Evolutionary conservation across 2,113 vertebrate species (phyloP), one percentile per base, ranked within the genome.

Genomic region (Caracal caracal): DNA sequence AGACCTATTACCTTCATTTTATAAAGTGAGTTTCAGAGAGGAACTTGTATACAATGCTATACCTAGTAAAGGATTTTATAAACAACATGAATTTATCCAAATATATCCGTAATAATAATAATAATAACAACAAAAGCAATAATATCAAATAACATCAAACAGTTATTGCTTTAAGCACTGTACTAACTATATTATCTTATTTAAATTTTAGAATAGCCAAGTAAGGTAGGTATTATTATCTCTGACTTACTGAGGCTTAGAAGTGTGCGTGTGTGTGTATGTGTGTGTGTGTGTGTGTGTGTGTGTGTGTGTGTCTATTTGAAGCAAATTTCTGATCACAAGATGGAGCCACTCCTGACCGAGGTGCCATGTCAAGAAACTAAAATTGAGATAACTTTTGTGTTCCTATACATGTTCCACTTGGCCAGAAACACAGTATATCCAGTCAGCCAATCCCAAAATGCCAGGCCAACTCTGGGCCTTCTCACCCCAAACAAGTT

Each of bases 211-310:
- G 79, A 79, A 26, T 8, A 90, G 24, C 6, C n/a, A 90, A 28
- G 12, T 71, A 47, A 86, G 20, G 10, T 40, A 93, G 59, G 17
- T 63, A 79, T 88, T 75, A 83, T 90, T 83, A 82, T 12, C 16
- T 17, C 51, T 26, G 24, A 71, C 92, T 92, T 94, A 94, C n/a
- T 81, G 19, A 91, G 24, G 51, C 19, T 95, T 63, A 83, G 76
- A 93, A 13, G 20, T 16, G 16, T 51, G 8, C 15, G 7, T 1
- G 51, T 40, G 6, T 5, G 7, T 75, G 51, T 20, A 4, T n/a
- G n/a, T 43, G 35, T 30, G 10, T 22, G 35, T 51, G 33, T 19
- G 17, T 59, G 10, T 70, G 4, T 70, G 12, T 73, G 4, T 65
- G 19, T 30, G 26, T 56, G 15, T 82, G 30, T 22, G 12, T 59